phyloP scores from a whole-genome alignment of 1,140 invertebrate species.

The Pseudomyrmex cubaensis region DNA sequence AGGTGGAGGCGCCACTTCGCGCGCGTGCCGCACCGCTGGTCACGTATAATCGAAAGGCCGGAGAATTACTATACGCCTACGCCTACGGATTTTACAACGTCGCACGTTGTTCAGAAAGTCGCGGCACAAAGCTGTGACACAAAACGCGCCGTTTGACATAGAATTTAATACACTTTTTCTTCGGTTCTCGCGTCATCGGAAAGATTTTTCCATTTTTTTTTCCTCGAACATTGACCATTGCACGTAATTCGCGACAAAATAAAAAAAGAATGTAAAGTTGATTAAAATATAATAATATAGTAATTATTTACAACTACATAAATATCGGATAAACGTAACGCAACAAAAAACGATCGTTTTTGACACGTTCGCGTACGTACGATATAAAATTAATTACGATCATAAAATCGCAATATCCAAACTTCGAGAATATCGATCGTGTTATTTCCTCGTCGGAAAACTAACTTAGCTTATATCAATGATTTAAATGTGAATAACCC shows the following conservation, averaged over 20 bases:
- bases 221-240: background rate
- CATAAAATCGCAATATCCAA: too few relatives aligned
- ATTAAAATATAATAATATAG: background rate
- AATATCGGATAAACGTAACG: too few relatives aligned
- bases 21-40: background rate
- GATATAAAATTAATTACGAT: too few relatives aligned
- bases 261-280: background rate
- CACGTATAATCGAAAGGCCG: slow-evolving; percentile 61
- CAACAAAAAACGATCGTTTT: too few relatives aligned
- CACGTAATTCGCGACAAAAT: background rate
- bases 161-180: background rate
- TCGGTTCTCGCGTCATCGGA: background rate
- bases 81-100: slow-evolving; percentile 1
- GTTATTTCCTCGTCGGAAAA: too few relatives aligned
- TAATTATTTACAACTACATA: too few relatives aligned
- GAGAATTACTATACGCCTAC: slow-evolving; percentile 33
- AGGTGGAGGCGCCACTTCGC: background rate
- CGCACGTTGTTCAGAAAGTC: background rate
- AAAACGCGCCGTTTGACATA: background rate
- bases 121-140: background rate
- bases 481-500: background rate
- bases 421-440: too few relatives aligned
- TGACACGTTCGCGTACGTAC: too few relatives aligned
- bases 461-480: too few relatives aligned
- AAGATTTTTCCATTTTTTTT: background rate